Conservation (phyloP, 2,113 vertebrate genomes). For the Ploceus nigricollis region DNA sequence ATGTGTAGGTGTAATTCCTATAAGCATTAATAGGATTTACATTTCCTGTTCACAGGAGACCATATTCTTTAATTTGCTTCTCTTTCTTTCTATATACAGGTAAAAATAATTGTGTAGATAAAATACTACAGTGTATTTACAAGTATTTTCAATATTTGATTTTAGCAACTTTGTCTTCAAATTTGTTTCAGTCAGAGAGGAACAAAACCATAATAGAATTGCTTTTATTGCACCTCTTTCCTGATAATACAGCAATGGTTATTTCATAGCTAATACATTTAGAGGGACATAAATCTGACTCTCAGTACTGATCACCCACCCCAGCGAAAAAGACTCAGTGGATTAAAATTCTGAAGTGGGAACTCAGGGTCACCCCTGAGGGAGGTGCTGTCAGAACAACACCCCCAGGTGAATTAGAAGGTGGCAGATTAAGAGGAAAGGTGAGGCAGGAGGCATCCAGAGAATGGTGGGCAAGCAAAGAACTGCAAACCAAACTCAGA, state of each 20-base stretch:
- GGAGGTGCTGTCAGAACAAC: slow-evolving; percentile 7
- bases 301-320: slow-evolving; percentile 29
- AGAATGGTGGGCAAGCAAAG: neutral
- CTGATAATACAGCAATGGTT: neutral
- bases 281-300: neutral
- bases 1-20: neutral
- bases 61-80: neutral
- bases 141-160: neutral
- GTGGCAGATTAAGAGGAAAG: neutral
- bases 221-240: neutral
- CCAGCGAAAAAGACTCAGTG: neutral
- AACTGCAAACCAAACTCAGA: neutral
- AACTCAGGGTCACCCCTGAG: neutral
- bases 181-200: neutral
- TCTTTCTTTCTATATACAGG: neutral
- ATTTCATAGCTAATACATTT: slow-evolving; percentile 12
- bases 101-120: neutral
- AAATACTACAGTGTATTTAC: neutral
- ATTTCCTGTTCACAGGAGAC: neutral
- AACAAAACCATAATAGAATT: neutral
- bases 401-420: slow-evolving; percentile 29
- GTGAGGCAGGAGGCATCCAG: neutral
- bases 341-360: slow-evolving; percentile 57
- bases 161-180: neutral
- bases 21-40: slow-evolving; percentile 9